Evolutionary conservation across 2,797 vertebrate species (phyloP).

Genomic region (Eulemur coronatus): DNA sequence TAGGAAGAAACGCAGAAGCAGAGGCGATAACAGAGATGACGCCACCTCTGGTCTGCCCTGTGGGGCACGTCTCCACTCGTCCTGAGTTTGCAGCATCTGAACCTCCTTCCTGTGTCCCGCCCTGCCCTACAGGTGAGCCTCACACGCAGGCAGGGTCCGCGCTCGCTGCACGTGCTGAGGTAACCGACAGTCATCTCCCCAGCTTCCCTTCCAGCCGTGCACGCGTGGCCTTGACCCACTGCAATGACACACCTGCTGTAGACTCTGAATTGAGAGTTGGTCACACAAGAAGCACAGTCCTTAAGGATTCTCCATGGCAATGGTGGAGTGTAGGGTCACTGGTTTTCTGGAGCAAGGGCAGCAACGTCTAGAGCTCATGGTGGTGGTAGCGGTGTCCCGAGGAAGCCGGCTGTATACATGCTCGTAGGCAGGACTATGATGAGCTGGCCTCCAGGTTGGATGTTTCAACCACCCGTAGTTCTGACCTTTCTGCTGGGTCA

Average conservation of each 20-base stretch:
- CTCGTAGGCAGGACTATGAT: accelerated
- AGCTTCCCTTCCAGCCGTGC: too few species aligned
- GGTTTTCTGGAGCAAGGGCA: too few species aligned
- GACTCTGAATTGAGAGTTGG: not conserved
- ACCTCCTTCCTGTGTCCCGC: not conserved
- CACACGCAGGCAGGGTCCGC: accelerated
- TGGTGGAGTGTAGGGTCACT: accelerated
- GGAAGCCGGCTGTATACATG: accelerated
- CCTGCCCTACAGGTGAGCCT: not conserved
- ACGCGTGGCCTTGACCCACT: accelerated
- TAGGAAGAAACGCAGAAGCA: not conserved
- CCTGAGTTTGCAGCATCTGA: too few species aligned
- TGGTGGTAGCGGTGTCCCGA: too few species aligned
- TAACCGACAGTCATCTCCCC: not conserved
- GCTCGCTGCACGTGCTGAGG: not conserved
- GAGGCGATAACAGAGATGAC: accelerated
- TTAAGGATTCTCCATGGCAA: accelerated
- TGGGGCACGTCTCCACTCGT: too few species aligned
- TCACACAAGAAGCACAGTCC: too few species aligned
- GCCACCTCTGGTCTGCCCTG: accelerated
- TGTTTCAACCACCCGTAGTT: accelerated
- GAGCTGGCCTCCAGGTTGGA: too few species aligned
- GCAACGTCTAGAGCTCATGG: accelerated
- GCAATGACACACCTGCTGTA: accelerated
- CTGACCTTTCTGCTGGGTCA: too few species aligned